Base-by-base conservation (phyloP, 2,113 vertebrate genomes). In the Collichthys lucidus region DNA sequence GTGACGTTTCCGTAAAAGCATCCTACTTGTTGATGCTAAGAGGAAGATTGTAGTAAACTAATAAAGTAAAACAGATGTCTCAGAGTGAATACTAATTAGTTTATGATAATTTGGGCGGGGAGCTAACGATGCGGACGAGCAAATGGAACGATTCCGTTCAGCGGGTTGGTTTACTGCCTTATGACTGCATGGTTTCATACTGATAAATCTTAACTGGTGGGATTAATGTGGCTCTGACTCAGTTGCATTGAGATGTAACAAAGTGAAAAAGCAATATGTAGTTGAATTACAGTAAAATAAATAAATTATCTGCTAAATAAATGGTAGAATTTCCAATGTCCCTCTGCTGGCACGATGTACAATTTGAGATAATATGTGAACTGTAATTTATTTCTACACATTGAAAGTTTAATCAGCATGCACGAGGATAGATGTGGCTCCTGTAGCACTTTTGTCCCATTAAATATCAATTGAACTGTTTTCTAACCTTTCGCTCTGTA, bases 1-100 rank as follows among this genome's bases (percentile, higher is more conserved):
- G 69, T 67, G 46, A 62, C 68, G 44, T 56, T 63, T 69, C 64
- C 61, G 68, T 57, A 17, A 77, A 69, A 71, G 12, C 2, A 22
- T 70, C 31, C 6, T 60, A 11, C 9, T 47, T 65, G 17, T 14
- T 64, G 40, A 17, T 26, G 15, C 14, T 22, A 11, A 2, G 4
- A n/a, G 66, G 35, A 53, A 24, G 12, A 20, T 49, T 67, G 10
- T 8, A 19, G 40, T 26, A n/a, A 35, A 59, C 4, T 19, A 79
- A 15, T 63, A 56, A 71, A 57, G 15, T 24, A 7, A 62, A 67
- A 74, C 53, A 68, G 69, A 17, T 77, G 67, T 60, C 22, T 2
- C 24, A 29, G 4, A 22, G 35, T 44, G 3, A 42, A 16, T 42
- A 56, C 26, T 35, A 20, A 22, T 47, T 73, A 40, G 24, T 60